phyloP scores from a whole-genome alignment of 2,113 vertebrate genomes.

The Tragelaphus strepsiceros region DNA sequence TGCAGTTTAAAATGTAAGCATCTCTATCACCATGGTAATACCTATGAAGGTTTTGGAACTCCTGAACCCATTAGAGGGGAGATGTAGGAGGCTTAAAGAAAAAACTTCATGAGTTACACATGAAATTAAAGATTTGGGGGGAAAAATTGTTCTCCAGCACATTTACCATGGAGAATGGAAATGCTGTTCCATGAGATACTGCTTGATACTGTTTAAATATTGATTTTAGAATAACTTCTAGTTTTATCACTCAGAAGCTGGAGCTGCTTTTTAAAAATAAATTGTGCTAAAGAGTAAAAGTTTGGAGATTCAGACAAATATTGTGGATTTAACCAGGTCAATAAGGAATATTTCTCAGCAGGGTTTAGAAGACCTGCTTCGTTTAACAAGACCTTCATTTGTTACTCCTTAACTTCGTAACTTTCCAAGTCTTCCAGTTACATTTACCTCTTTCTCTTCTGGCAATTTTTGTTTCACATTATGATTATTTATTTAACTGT shows the following conservation, averaged over 20 bases:
- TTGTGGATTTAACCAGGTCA: not conserved
- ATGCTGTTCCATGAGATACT: not conserved
- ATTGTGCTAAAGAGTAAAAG: not conserved
- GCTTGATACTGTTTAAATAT: conserved; percentile 40
- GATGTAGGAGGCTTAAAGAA: not conserved
- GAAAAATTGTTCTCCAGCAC: not conserved
- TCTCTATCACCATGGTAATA: not conserved
- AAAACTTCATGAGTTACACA: conserved; percentile 30
- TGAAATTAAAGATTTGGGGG: not conserved
- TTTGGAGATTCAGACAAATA: conserved; percentile 8
- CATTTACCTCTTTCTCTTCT: not conserved
- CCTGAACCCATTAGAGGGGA: not conserved
- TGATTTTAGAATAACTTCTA: conserved; percentile 11
- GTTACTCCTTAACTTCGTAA: not conserved
- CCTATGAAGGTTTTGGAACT: conserved; percentile 1
- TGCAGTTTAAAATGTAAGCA: not conserved
- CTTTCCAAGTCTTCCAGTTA: not conserved
- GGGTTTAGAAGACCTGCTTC: not conserved
- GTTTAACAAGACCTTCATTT: not conserved
- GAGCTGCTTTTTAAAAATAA: conserved; percentile 33
- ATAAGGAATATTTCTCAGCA: not conserved
- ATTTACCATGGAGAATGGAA: not conserved
- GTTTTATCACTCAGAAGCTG: not conserved
- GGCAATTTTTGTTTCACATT: not conserved
- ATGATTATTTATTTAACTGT: not conserved